Base-by-base conservation (phyloP, 2,888 invertebrate genomes). In the Tenodera sinensis region DNA sequence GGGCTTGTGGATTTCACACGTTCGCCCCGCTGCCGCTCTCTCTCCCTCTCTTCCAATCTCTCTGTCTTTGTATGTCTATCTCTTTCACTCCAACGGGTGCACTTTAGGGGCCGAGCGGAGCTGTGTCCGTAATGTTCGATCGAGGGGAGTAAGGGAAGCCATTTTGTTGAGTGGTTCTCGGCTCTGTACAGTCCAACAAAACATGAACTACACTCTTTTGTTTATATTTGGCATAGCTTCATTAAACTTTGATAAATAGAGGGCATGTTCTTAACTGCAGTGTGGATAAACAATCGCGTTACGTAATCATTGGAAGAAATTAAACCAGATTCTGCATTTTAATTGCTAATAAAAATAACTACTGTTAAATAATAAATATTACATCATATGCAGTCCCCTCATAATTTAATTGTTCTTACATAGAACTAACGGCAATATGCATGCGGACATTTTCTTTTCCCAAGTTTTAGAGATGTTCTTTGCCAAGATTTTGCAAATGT, bases 151-250 rank as follows among this genome's bases (percentile, higher is more conserved):
- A 83, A 84, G 88, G 88, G 90, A 90, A 89, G 90, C 90, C 90
- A 90, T 90, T 90, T 90, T 90, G 90, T 90, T 89, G 90, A 89
- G 88, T 89, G 90, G 86, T 90, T 90, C 84, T 86, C 47, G 27
- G 83, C 83, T 87, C 87, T n/a, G 87, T 87, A 87, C 87, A 83
- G 87, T 87, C 87, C 15, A 25, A 82, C n/a, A n/a, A 82, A 87
- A 28, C 82, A 87, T 30, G 20, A 81, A 87, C 12, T 87, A 28
- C 7, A 83, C 87, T 25, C 42, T 12, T 27, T n/a, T 85, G 27
- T n/a, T 84, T 42, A 42, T 71, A 6, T 71, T 20, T 71, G 8
- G 54, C 20, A 20, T 4, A 20, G 4, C 15, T 1, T 71, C 3
- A 15, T 20, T 71, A 20, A 71, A 20, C 25, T 71, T 71, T 20